phyloP scores from a whole-genome alignment of 1,140 invertebrate species.

The Stenopsyche tienmushanensis region DNA sequence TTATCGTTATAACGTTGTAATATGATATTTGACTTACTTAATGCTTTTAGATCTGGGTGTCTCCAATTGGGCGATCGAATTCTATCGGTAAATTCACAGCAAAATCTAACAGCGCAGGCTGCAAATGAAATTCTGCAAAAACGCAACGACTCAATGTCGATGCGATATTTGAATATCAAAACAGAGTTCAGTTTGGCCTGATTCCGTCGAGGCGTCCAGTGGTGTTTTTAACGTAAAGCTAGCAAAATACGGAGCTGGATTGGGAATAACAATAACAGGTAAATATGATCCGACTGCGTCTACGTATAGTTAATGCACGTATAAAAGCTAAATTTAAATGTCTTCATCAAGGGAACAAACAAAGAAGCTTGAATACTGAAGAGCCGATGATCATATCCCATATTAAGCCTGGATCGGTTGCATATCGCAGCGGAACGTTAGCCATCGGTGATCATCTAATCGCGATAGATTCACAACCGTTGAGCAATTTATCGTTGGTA shows the following conservation, averaged over 20 bases:
- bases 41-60: conserved; percentile 61
- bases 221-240: conserved; percentile 90
- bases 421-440: conserved; percentile 85
- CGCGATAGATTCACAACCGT: conserved; percentile 81
- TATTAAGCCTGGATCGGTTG: conserved; percentile 84
- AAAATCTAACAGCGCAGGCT: conserved; percentile 56
- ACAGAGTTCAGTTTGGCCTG: conserved; percentile 93
- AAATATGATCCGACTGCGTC: too few species aligned
- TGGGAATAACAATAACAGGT: conserved; percentile 87
- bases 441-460: conserved; percentile 83
- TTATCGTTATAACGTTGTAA: too few species aligned
- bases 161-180: conserved; percentile 56
- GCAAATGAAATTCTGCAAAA: conserved; percentile 55
- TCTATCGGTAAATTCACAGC: conserved; percentile 77
- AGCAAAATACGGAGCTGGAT: conserved; percentile 72
- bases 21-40: not conserved
- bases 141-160: conserved; percentile 51
- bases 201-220: conserved; percentile 85
- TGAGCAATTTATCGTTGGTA: conserved; percentile 67
- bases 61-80: conserved; percentile 82
- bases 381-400: conserved; percentile 71
- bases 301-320: too few species aligned
- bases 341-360: conserved; percentile 55
- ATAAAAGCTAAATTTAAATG: too few species aligned
- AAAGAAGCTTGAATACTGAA: conserved; percentile 49